Conservation (phyloP, 64 coral and sea anemone species). For the Dendronephthya gigantea region DNA sequence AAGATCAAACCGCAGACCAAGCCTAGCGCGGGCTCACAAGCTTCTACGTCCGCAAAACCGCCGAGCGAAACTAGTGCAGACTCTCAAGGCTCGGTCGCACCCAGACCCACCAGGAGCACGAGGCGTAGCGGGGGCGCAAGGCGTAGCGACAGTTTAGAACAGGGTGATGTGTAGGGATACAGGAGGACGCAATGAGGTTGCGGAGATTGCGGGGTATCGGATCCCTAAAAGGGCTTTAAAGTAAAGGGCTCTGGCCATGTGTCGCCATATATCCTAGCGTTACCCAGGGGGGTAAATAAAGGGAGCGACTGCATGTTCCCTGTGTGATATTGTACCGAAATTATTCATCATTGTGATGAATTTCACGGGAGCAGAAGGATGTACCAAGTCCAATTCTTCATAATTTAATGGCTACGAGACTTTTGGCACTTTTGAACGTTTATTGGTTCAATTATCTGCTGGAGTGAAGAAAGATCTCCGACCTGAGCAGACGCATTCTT, state of each 20-base stretch:
- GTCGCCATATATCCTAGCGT: not conserved
- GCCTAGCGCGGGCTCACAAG: constrained; percentile 50
- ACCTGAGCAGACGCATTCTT: too few relatives aligned
- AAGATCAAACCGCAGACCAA: not conserved
- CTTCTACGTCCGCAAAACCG: too few relatives aligned
- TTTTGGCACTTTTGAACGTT: too few relatives aligned
- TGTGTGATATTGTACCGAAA: too few relatives aligned
- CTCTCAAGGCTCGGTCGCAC: constrained; percentile 24
- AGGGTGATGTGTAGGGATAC: not conserved
- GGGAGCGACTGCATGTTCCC: too few relatives aligned
- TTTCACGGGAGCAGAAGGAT: not conserved
- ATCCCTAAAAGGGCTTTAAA: not conserved
- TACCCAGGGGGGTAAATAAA: too few relatives aligned
- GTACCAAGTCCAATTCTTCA: too few relatives aligned
- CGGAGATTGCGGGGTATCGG: not conserved
- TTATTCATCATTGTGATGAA: not conserved
- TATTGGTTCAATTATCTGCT: too few relatives aligned
- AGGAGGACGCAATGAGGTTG: not conserved
- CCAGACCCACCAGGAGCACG: not conserved
- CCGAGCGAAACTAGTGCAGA: constrained; percentile 28
- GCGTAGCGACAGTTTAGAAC: not conserved
- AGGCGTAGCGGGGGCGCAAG: not conserved
- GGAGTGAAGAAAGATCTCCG: too few relatives aligned
- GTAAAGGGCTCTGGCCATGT: too few relatives aligned
- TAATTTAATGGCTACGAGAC: too few relatives aligned